Base-by-base conservation (phyloP, 2,888 invertebrate genomes). In the Nemotelus pantherinus region DNA sequence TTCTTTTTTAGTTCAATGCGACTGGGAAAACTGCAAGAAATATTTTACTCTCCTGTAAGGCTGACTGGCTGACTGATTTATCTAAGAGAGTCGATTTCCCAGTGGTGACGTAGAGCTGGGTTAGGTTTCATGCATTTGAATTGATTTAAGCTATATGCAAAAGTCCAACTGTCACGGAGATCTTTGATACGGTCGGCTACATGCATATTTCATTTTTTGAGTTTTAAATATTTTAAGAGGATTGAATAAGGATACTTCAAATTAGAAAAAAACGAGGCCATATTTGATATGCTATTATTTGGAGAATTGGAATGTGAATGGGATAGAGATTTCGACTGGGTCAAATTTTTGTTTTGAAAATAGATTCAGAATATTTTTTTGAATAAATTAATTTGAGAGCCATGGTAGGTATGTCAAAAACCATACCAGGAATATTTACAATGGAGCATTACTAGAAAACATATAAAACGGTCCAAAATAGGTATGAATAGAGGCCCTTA, bases 171-270 rank as follows among this genome's bases (percentile, higher is more conserved):
- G 25, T 25, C 25, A 25, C 25, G 25, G 25, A 25, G 25, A 1
- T 25, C 25, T 53, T 2, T 50, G 50, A 68, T 68, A 50, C 43
- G 43, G 43, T 70, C 55, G 3, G 9, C 10, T 10, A 43, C 70
- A 70, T 53, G 70, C 70, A 70, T 70, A 70, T 70, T 70, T 70
- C 25, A 70, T 70, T 70, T 70, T 9, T 53, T 67, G 50, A n/a
- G 55, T 55, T 70, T 70, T 70, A 53, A 70, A 70, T 53, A 53
- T 53, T 70, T 70, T 7, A 70, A 50, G 70, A 55, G 55, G 55
- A 70, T 70, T 70, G 55, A 70, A 70, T 55, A 70, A 55, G 70
- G 55, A 70, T 25, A 55, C 70, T 39, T 70, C 44, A 55, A 7
- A 55, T 47, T 5, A 9, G 6, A 60, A 7, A 10, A 43, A 6